phyloP scores from a whole-genome alignment of 2,797 vertebrate genomes.

The Pseudomugil tenellus region DNA sequence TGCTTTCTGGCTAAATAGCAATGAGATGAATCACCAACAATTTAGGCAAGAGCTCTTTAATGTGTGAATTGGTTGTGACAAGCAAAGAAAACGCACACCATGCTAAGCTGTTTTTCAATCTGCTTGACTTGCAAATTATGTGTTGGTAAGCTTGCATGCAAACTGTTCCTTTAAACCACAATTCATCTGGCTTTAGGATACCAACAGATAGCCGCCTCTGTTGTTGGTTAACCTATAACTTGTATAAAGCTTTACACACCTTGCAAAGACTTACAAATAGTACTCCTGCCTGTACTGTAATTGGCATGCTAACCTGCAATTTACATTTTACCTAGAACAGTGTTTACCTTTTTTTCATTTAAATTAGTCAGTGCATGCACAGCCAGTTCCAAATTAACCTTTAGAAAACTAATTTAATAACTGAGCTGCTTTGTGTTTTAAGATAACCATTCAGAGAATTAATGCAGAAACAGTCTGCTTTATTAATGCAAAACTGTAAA shows the following conservation, averaged over 20 bases:
- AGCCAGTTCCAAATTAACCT: neutral
- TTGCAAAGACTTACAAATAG: neutral
- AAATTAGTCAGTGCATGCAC: neutral
- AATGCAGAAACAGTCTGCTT: neutral
- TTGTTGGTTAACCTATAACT: neutral
- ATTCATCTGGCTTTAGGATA: conserved; percentile 19
- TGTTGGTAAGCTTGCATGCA: conserved; percentile 30
- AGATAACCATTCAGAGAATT: neutral
- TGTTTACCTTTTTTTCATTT: neutral
- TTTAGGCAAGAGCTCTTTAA: conserved; percentile 36
- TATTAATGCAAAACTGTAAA: neutral
- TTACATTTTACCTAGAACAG: neutral
- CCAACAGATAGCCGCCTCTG: neutral
- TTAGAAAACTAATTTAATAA: neutral
- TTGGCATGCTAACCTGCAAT: neutral
- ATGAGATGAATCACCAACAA: conserved; percentile 34
- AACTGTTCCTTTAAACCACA: conserved; percentile 36
- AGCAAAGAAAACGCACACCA: conserved; percentile 30
- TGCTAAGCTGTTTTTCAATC: conserved; percentile 46
- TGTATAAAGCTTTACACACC: neutral
- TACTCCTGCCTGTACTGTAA: neutral
- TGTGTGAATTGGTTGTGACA: conserved; percentile 27
- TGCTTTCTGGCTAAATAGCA: conserved; percentile 24
- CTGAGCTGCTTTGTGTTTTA: neutral
- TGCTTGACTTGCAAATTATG: conserved; percentile 58